phyloP scores from a whole-genome alignment of 2,797 vertebrate species.

The Enteromius radiatus region DNA sequence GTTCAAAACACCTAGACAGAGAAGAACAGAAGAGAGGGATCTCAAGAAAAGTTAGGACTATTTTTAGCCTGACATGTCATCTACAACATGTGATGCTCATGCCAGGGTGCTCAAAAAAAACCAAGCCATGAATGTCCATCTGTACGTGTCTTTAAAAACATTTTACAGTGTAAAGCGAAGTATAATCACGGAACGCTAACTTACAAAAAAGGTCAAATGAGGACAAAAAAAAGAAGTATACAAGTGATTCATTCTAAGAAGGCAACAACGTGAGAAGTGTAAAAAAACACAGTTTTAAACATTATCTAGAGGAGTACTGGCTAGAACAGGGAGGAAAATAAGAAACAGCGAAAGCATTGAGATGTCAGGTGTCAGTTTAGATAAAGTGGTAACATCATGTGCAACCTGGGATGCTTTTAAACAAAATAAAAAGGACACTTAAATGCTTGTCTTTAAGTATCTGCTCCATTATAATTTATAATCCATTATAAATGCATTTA shows the following conservation, averaged over 20 bases:
- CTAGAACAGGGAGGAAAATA: neutral
- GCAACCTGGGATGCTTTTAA: neutral
- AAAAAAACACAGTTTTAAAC: neutral
- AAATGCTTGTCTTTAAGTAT: neutral
- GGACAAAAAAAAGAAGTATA: neutral
- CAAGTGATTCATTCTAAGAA: neutral
- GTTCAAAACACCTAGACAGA: neutral
- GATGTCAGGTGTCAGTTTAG: neutral
- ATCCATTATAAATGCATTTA: neutral
- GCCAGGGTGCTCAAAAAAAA: neutral
- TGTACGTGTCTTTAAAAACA: neutral
- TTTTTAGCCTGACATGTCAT: conserved; percentile 6
- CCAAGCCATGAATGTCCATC: too few relatives aligned
- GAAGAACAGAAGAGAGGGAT: neutral
- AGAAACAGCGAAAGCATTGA: neutral
- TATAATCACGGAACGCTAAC: neutral
- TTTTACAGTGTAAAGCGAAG: neutral
- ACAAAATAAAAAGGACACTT: neutral
- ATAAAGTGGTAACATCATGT: neutral
- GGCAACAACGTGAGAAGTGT: neutral
- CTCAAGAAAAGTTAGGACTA: conserved; percentile 2
- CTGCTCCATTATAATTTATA: too few relatives aligned
- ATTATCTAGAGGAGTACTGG: neutral
- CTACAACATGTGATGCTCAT: neutral
- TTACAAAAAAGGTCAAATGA: neutral